Evolutionary conservation across 2,113 vertebrate genomes (phyloP).

Genomic region (Sardina pilchardus): DNA sequence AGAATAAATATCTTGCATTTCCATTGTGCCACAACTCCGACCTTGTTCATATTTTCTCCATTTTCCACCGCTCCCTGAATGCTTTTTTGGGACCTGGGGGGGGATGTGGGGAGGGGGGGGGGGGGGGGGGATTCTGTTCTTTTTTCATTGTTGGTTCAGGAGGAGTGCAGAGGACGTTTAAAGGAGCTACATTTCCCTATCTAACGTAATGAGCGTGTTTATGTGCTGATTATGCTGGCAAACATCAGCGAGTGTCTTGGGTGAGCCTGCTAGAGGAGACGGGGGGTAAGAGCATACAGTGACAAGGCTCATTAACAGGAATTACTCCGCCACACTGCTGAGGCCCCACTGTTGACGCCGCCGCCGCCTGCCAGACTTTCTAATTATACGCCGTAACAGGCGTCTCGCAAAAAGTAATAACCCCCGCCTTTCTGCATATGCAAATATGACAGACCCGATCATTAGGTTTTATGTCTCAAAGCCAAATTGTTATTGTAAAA

Average conservation of each 20-base stretch:
- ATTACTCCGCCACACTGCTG: slow-evolving; percentile 59
- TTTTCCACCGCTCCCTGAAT: not conserved
- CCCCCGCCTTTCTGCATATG: slow-evolving; percentile 69
- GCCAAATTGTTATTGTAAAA: slow-evolving; percentile 75
- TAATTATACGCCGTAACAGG: slow-evolving; percentile 72
- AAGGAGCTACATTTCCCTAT: slow-evolving; percentile 46
- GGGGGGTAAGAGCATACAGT: slow-evolving; percentile 59
- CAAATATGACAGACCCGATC: slow-evolving; percentile 77
- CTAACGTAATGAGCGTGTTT: slow-evolving; percentile 59
- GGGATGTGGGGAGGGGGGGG: not conserved
- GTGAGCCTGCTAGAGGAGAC: slow-evolving; percentile 50
- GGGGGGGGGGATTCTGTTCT: not conserved
- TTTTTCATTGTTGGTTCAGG: slow-evolving; percentile 12
- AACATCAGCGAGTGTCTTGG: slow-evolving; percentile 48
- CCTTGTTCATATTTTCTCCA: slow-evolving; percentile 33
- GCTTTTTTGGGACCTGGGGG: not conserved
- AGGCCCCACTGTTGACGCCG: slow-evolving; percentile 60
- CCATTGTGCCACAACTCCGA: slow-evolving; percentile 20
- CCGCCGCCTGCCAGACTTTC: slow-evolving; percentile 63
- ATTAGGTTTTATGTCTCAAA: slow-evolving; percentile 75
- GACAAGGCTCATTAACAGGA: slow-evolving; percentile 75
- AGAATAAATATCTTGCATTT: slow-evolving; percentile 17
- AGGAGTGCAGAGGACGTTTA: slow-evolving; percentile 50
- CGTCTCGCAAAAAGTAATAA: slow-evolving; percentile 65
- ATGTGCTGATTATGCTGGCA: slow-evolving; percentile 54